Evolutionary conservation across 2,797 vertebrate genomes (phyloP).

Genomic region (Remorina albescens): DNA sequence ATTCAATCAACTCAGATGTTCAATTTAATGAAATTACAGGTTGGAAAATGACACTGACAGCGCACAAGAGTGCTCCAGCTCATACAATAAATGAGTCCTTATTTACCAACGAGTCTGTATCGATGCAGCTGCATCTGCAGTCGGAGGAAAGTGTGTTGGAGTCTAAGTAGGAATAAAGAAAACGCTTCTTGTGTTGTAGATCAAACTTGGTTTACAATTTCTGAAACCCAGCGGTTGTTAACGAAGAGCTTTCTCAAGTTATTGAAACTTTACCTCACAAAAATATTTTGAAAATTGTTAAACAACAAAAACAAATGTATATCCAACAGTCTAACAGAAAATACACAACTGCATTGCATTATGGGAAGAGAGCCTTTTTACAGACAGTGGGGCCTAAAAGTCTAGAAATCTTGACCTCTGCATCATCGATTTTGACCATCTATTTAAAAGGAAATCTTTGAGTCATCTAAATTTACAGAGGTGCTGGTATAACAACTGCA

Average conservation of each 20-base stretch:
- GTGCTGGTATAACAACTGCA: background rate
- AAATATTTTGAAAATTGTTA: too few species aligned
- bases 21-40: constrained; percentile 5
- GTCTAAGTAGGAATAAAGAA: background rate
- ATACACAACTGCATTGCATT: background rate
- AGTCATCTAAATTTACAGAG: background rate
- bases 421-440: background rate
- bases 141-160: background rate
- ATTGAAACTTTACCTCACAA: background rate
- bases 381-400: background rate
- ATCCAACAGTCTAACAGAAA: background rate
- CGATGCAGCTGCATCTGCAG: background rate
- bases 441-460: background rate
- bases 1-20: constrained; percentile 24
- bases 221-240: background rate
- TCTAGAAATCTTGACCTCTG: background rate
- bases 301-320: background rate
- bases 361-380: background rate
- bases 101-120: background rate
- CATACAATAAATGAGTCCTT: background rate
- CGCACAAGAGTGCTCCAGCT: background rate
- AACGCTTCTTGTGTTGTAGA: background rate
- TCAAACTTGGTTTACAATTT: background rate
- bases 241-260: background rate
- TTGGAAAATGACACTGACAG: constrained; percentile 15